phyloP scores from a whole-genome alignment of 2,113 vertebrate genomes.

The Cephalopterus ornatus region DNA sequence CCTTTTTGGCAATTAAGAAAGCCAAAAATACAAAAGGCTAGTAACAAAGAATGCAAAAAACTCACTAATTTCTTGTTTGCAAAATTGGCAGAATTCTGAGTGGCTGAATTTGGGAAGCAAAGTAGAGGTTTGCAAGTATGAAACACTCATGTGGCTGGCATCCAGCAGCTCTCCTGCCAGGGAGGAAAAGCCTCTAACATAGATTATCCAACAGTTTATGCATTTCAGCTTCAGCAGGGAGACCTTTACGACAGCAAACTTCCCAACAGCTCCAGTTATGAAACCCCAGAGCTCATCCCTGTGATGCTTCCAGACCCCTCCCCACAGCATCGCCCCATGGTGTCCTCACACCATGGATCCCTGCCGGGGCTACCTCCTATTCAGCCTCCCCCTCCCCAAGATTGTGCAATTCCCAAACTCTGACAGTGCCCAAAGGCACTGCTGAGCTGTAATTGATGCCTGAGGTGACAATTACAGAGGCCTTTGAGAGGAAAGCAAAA shows the following conservation, averaged over 20 bases:
- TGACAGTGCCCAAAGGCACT: not conserved
- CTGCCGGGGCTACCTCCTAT: not conserved
- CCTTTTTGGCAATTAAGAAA: not conserved
- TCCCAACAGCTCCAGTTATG: not conserved
- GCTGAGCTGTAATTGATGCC: not conserved
- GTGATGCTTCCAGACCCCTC: accelerated
- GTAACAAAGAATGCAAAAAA: not conserved
- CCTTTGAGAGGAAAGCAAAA: not conserved
- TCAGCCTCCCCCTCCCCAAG: not conserved
- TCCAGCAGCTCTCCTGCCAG: slow-evolving; percentile 1
- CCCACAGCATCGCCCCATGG: not conserved
- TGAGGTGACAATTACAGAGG: slow-evolving; percentile 48
- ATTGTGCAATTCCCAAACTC: not conserved
- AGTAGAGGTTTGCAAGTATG: not conserved
- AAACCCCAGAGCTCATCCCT: not conserved
- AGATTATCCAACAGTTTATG: slow-evolving; percentile 19
- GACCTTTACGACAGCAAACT: not conserved
- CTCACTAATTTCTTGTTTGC: not conserved
- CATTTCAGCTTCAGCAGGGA: not conserved
- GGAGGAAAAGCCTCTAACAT: slow-evolving; percentile 9
- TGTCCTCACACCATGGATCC: not conserved
- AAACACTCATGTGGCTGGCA: not conserved
- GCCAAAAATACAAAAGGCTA: not conserved
- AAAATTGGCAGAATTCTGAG: not conserved
- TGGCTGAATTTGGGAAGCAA: not conserved